These are phyloP conservation scores for Dissostichus mawsoni DNA, from an alignment of 2,113 vertebrate genomes.

Conservation along the genomic window DNA sequence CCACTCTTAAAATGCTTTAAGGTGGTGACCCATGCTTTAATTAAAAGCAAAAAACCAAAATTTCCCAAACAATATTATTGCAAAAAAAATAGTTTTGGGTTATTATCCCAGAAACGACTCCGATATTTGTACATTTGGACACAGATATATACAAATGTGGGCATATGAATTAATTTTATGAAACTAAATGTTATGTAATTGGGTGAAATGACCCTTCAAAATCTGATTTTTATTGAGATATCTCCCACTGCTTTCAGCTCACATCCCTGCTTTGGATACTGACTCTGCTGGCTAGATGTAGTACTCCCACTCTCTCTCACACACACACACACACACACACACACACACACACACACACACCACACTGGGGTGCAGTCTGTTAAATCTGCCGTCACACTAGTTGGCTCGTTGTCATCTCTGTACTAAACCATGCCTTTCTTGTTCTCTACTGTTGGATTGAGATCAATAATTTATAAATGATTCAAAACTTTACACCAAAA, in stretches of 20 bases:
- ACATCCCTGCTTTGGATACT: slow-evolving; percentile 54
- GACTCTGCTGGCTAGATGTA: slow-evolving; percentile 75
- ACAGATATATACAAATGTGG: not conserved
- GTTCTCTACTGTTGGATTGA: not conserved
- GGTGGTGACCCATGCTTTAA: not conserved
- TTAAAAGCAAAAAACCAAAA: too few relatives aligned
- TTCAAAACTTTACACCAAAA: slow-evolving; percentile 4
- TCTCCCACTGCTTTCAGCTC: slow-evolving; percentile 28
- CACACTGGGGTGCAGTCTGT: slow-evolving; percentile 29
- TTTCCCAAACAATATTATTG: too few relatives aligned
- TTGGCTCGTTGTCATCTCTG: slow-evolving; percentile 31
- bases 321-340: slow-evolving; percentile 20
- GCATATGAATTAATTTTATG: slow-evolving; percentile 12
- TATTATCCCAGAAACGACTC: too few relatives aligned
- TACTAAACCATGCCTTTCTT: slow-evolving; percentile 41
- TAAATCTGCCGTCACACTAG: slow-evolving; percentile 28
- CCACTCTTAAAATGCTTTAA: slow-evolving; percentile 27
- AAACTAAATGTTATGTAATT: slow-evolving; percentile 19
- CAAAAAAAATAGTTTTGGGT: too few relatives aligned
- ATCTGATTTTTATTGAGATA: not conserved
- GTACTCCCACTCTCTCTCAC: slow-evolving; percentile 56
- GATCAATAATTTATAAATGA: slow-evolving; percentile 5
- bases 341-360: slow-evolving; percentile 21
- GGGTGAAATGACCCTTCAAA: slow-evolving; percentile 30
- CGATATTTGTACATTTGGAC: too few relatives aligned